phyloP scores from a whole-genome alignment of 2,797 vertebrate genomes.

The Valencia hispanica region DNA sequence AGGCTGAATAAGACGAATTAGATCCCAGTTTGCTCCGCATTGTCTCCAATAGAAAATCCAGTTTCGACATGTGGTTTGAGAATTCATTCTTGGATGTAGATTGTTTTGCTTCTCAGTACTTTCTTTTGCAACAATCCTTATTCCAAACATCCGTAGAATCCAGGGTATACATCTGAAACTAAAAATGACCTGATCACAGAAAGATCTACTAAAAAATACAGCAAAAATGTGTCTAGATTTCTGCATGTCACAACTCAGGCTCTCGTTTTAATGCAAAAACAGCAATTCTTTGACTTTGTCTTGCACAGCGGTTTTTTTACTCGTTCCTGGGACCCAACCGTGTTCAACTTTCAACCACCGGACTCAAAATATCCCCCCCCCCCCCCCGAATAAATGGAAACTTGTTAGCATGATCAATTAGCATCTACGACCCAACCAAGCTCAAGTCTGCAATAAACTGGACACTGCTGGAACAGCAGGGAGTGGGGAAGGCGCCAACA shows the following conservation, averaged over 20 bases:
- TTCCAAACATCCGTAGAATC: conserved; percentile 8
- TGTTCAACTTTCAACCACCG: neutral
- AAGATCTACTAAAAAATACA: conserved; percentile 36
- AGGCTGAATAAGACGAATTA: conserved; percentile 19
- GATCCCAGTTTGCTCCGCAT: conserved; percentile 31
- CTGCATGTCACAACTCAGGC: conserved; percentile 3
- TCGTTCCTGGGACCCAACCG: neutral
- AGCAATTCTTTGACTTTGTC: conserved; percentile 14
- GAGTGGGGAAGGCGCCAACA: neutral
- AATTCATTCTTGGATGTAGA: neutral
- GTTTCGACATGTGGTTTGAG: conserved; percentile 20
- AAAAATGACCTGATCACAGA: conserved; percentile 12
- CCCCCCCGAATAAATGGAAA: neutral
- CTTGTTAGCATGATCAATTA: neutral
- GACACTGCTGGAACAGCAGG: neutral
- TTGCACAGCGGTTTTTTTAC: neutral
- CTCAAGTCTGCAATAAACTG: neutral
- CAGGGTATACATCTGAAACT: neutral
- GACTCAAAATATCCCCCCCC: neutral
- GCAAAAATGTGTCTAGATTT: conserved; percentile 13
- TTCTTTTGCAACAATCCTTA: neutral
- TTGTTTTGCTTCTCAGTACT: conserved; percentile 5
- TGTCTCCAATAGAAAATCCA: conserved; percentile 24
- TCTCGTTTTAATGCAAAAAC: conserved; percentile 49
- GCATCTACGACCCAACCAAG: neutral